A percentile compares a stretch with the other conserved stretches of the same genome.
These are phyloP conservation scores for Hemicordylus capensis DNA, from an alignment of 2,113 vertebrate species.

Conservation along the genomic window DNA sequence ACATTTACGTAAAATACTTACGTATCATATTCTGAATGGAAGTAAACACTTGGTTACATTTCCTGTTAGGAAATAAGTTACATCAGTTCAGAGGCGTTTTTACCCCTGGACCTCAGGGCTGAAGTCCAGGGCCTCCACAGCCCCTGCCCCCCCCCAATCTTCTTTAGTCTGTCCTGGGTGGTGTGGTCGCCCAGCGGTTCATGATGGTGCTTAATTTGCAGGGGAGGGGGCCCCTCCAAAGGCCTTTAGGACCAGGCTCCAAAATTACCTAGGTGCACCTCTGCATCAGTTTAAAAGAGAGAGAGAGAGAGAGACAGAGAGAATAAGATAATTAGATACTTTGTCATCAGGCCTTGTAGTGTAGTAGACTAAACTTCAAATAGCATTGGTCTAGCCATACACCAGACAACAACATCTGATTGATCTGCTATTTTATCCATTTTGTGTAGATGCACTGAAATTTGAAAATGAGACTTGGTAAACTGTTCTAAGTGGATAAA, in stretches of 20 bases:
- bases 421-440: background rate
- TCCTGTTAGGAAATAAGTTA: background rate
- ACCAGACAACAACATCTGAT: background rate
- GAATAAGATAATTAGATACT: background rate
- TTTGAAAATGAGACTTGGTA: background rate
- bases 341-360: background rate
- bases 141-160: too few relatives aligned
- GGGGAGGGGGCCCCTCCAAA: too few relatives aligned
- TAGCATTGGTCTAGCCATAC: background rate
- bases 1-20: background rate
- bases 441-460: background rate
- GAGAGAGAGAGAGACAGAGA: background rate
- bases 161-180: too few relatives aligned
- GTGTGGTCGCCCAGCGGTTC: too few relatives aligned
- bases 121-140: too few relatives aligned
- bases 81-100: background rate
- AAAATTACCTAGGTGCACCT: too few relatives aligned
- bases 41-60: background rate
- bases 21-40: background rate
- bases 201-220: too few relatives aligned
- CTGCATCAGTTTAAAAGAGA: background rate
- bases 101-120: too few relatives aligned
- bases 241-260: too few relatives aligned
- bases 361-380: background rate
- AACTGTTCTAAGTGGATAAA: slow-evolving; percentile 12